These are phyloP conservation scores for Epinephelus moara DNA, from an alignment of 2,113 vertebrate species.

Conservation along the genomic window DNA sequence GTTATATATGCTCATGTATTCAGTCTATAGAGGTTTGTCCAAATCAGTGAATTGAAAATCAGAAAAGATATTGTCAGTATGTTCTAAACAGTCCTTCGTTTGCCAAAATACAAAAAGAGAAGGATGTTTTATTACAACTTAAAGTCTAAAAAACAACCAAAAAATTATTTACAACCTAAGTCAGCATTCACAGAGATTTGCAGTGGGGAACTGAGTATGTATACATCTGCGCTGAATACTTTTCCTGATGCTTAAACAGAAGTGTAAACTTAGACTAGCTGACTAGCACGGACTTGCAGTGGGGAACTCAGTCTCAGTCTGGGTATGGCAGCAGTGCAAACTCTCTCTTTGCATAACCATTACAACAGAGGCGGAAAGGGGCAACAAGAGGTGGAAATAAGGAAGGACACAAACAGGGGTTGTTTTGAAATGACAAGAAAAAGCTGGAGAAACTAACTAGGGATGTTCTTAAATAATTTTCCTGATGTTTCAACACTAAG, in stretches of 20 bases:
- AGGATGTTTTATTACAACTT: neutral
- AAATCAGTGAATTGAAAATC: neutral
- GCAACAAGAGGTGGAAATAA: constrained; percentile 9
- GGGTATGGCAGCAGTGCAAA: neutral
- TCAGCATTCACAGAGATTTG: neutral
- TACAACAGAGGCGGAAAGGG: constrained; percentile 21
- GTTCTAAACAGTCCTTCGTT: constrained; percentile 4
- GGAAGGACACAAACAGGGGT: constrained; percentile 10
- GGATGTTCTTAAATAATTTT: too few relatives aligned
- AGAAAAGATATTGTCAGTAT: neutral
- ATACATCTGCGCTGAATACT: too few relatives aligned
- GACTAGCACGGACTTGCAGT: neutral
- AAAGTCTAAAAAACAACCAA: neutral
- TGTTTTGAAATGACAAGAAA: constrained; percentile 34
- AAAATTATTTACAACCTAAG: neutral
- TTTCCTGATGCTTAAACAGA: too few relatives aligned
- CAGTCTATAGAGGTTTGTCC: neutral
- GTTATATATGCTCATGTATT: neutral
- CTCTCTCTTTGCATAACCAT: constrained; percentile 41
- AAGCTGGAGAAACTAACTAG: constrained; percentile 7
- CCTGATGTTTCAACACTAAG: too few relatives aligned
- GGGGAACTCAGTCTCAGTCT: neutral
- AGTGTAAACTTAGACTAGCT: too few relatives aligned
- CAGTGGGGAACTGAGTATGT: too few relatives aligned
- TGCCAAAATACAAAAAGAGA: constrained; percentile 15